Conservation (phyloP, 2,797 vertebrate genomes). For the Crocodylus rhombifer region DNA sequence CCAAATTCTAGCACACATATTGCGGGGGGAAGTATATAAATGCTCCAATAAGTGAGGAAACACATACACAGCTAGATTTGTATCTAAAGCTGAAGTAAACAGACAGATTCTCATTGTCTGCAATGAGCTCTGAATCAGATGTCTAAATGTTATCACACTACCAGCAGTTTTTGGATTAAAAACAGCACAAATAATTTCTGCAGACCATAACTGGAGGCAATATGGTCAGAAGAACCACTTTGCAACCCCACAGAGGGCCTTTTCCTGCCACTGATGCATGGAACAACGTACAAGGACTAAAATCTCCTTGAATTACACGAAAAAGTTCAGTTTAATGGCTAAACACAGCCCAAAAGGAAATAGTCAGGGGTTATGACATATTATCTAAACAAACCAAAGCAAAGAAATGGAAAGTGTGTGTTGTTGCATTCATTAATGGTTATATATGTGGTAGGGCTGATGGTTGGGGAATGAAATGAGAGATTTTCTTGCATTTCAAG, state of each 20-base stretch:
- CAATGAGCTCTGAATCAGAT: neutral
- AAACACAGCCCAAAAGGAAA: neutral
- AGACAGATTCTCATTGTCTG: neutral
- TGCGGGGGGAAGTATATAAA: neutral
- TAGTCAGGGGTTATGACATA: neutral
- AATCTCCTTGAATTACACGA: fast-evolving
- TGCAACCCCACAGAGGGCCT: neutral
- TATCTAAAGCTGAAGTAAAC: neutral
- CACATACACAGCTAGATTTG: neutral
- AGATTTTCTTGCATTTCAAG: slow-evolving; percentile 3
- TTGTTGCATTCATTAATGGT: neutral
- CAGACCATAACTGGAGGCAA: neutral
- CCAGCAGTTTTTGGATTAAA: neutral
- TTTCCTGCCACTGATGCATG: neutral
- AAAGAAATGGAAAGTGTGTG: slow-evolving; percentile 29
- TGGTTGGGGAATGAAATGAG: neutral
- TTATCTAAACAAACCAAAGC: slow-evolving; percentile 4
- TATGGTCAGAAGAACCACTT: neutral
- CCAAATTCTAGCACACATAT: neutral
- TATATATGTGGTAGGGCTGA: neutral
- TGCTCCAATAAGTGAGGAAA: neutral
- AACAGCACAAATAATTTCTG: neutral
- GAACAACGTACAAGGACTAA: neutral
- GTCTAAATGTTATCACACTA: neutral
- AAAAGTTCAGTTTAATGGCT: neutral